phyloP scores from a whole-genome alignment of 2,113 vertebrate genomes.

The Antigone vipio region DNA sequence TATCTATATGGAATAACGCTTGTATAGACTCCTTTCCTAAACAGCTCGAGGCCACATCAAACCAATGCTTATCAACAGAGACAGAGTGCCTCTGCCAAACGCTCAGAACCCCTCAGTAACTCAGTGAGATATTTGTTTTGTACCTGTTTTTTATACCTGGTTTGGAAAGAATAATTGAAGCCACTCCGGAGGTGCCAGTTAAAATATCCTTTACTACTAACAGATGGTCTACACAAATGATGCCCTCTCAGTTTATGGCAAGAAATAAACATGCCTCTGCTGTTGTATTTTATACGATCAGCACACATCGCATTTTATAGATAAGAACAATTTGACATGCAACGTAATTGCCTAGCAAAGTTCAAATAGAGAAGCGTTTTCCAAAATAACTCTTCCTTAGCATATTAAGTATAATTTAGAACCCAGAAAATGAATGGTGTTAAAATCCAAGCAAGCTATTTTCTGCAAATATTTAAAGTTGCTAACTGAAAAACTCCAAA shows the following conservation, averaged over 20 bases:
- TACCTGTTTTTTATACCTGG: background rate
- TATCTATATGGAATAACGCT: background rate
- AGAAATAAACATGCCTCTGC: background rate
- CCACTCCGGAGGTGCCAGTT: background rate
- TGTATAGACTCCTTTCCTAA: background rate
- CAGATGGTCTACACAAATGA: background rate
- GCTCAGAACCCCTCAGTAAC: background rate
- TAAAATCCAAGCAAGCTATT: background rate
- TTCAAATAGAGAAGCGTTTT: background rate
- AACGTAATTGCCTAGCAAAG: background rate
- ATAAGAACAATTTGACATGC: background rate
- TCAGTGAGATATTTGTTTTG: background rate
- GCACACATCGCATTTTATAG: background rate
- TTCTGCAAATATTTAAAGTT: background rate
- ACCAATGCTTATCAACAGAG: background rate
- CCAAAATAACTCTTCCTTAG: background rate
- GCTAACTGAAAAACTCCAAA: background rate
- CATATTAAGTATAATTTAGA: background rate
- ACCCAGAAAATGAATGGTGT: background rate
- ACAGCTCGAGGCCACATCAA: background rate
- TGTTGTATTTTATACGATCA: background rate
- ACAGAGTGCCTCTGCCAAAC: background rate
- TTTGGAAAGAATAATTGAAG: background rate
- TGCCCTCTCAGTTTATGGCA: background rate
- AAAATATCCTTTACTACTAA: background rate